Base-by-base conservation (phyloP, 2,888 invertebrate genomes). In the Eristalis intricaria region DNA sequence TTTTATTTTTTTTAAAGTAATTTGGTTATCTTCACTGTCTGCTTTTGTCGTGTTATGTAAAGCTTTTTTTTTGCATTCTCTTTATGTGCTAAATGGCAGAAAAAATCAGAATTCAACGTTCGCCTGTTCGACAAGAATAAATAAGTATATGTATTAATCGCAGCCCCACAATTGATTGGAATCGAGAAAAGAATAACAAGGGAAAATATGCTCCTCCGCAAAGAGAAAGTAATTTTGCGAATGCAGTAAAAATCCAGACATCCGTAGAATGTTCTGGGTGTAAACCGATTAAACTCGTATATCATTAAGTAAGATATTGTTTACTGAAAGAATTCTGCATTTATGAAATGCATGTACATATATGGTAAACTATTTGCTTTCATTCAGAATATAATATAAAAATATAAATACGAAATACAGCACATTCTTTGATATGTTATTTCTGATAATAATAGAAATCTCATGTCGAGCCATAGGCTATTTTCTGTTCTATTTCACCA, bases 1-100 rank as follows among this genome's bases (percentile, higher is more conserved):
- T 75, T 65, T 56, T 63, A 61, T 73, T 65, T 65, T 58, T 75
- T 65, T n/a, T n/a, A n/a, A n/a, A 38, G 66, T 75, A 66, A 75
- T 75, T 56, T 75, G 66, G 66, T 75, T 75, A 75, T 66, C 66
- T 75, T 50, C 58, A 19, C 19, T 29, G 65, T 26, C 38, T 66
- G 75, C 75, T 58, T 66, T 66, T 40, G 60, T 66, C 66, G 40
- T 75, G 75, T 66, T 64, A 26, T 66, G 65, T 50, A 35, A 56
- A 65, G 23, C n/a, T n/a, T 26, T 26, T 66, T 75, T 75, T 38
- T 65, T 75, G 63, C 22, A 4, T 50, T 73, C 40, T 3, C 60
- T 63, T 60, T 22, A 15, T 26, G 8, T 38, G 60, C 60, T 71
- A 23, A 71, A 71, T 40, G 60, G 26, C 23, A 29, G 60, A 15